Percentiles rank a stretch among this genome's conserved stretches.
Conservation (phyloP, 2,113 vertebrate species). For the Melanotaenia duboulayi region DNA sequence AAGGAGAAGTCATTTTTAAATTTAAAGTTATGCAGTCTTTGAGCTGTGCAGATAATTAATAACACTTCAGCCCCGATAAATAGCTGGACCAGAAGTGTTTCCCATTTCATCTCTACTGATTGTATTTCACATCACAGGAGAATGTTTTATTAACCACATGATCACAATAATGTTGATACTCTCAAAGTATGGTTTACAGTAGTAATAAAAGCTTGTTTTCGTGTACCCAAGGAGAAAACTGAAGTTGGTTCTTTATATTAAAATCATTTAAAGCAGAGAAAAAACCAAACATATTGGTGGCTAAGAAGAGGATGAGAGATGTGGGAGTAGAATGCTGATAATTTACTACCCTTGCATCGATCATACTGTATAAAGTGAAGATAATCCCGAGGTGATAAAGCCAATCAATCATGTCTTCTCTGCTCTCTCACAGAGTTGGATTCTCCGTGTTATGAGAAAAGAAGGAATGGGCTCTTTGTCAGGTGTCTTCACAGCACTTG, state of each 20-base stretch:
- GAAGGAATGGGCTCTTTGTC: slow-evolving; percentile 58
- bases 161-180: slow-evolving; percentile 19
- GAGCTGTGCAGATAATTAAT: background rate
- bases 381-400: slow-evolving; percentile 48
- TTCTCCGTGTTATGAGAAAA: slow-evolving; percentile 46
- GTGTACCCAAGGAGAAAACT: slow-evolving; percentile 10
- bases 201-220: slow-evolving; percentile 2
- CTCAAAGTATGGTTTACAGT: background rate
- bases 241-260: background rate
- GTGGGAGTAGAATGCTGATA: slow-evolving; percentile 38
- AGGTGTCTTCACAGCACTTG: slow-evolving; percentile 11
- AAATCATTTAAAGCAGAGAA: too few species aligned
- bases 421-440: slow-evolving; percentile 13
- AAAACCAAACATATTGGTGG: slow-evolving; percentile 30
- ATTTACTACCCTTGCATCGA: slow-evolving; percentile 42
- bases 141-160: slow-evolving; percentile 9
- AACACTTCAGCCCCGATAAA: slow-evolving; percentile 26
- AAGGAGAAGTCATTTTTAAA: slow-evolving; percentile 2
- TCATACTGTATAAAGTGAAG: slow-evolving; percentile 35
- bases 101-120: slow-evolving; percentile 40
- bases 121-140: slow-evolving; percentile 2
- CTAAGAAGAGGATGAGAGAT: slow-evolving; percentile 26
- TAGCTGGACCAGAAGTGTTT: background rate
- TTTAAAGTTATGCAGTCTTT: background rate
- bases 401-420: slow-evolving; percentile 38